Percentiles rank a stretch among this genome's conserved stretches.
These are phyloP conservation scores for Globia sparganii DNA, from an alignment of 2,888 invertebrate species.

Conservation along the genomic window DNA sequence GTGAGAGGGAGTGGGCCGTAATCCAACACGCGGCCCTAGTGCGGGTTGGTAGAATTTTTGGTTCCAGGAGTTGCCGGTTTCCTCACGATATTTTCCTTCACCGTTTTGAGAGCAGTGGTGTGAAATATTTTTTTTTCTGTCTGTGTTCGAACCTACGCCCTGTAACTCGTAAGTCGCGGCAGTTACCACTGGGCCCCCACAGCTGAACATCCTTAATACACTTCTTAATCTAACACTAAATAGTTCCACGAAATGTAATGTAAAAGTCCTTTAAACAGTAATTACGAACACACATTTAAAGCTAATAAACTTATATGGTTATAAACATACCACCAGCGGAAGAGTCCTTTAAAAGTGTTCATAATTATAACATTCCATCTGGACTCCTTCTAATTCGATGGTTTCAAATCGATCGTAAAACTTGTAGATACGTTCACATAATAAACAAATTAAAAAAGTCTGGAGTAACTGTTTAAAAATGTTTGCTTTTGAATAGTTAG, in stretches of 20 bases:
- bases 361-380: conserved; percentile 72
- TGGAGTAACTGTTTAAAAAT: conserved; percentile 15
- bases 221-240: not conserved
- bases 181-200: no score
- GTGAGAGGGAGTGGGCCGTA: no score
- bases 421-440: conserved; percentile 57
- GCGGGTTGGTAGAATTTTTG: no score
- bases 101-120: no score
- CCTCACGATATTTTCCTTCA: no score
- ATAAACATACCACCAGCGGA: conserved; percentile 73
- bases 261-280: conserved; percentile 50
- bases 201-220: no score
- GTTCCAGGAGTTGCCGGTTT: no score
- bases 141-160: no score
- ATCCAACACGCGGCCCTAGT: no score
- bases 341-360: conserved; percentile 68
- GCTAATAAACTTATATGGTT: conserved; percentile 77
- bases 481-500: not conserved
- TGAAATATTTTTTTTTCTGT: no score
- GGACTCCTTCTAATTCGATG: conserved; percentile 72
- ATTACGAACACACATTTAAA: conserved; percentile 71
- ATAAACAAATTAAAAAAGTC: conserved; percentile 62
- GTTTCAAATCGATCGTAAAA: conserved; percentile 69
- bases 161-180: no score
- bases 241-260: conserved; percentile 7